Conservation (phyloP, 2,797 vertebrate species). For the Ptychobarbus kaznakovi region DNA sequence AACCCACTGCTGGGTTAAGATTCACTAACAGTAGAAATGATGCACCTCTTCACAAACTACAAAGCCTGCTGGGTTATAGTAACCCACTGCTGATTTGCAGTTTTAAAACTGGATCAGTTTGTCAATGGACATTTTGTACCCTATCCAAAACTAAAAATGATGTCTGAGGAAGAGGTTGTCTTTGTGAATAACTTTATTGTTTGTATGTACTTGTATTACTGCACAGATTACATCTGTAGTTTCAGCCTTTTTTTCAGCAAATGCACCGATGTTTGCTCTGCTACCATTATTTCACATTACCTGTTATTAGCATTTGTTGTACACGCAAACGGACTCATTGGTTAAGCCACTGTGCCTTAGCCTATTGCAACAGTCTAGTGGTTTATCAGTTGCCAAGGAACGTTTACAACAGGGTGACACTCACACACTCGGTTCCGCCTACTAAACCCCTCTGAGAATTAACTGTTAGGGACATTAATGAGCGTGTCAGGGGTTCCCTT, state of each 20-base stretch:
- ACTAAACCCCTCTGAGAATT: not conserved
- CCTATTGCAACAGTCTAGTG: not conserved
- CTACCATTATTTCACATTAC: not conserved
- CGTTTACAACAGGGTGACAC: conserved; percentile 34
- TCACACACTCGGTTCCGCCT: not conserved
- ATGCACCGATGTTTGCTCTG: not conserved
- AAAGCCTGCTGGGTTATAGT: not conserved
- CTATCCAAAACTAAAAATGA: not conserved
- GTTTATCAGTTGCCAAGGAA: conserved; percentile 43
- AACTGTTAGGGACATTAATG: conserved; percentile 5
- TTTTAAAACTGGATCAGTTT: not conserved
- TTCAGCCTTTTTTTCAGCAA: not conserved
- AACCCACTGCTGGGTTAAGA: too few species aligned
- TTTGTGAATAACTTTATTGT: not conserved
- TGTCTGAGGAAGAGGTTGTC: not conserved
- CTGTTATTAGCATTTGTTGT: not conserved
- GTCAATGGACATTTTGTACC: not conserved
- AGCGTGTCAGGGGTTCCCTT: conserved; percentile 4
- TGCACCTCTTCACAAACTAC: not conserved
- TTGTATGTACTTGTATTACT: not conserved
- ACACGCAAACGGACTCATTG: not conserved
- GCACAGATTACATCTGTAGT: not conserved
- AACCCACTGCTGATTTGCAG: not conserved
- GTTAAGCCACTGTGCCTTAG: not conserved
- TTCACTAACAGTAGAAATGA: not conserved